Base-by-base conservation (phyloP, 2,888 invertebrate genomes). In the Sinopyrophorus schimmeli region DNA sequence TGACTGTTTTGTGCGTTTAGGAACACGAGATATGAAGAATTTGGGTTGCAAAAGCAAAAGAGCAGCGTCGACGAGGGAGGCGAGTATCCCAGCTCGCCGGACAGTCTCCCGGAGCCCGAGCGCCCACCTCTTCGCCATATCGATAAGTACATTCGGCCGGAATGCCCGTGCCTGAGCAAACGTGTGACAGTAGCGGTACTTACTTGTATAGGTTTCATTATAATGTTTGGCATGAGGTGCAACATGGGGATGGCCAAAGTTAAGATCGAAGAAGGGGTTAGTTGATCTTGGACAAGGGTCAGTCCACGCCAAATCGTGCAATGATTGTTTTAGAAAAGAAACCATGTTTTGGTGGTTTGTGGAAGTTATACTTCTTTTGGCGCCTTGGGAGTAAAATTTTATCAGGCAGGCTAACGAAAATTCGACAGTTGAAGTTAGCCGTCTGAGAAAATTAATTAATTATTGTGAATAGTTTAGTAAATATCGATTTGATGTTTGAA, bases 211-310 rank as follows among this genome's bases (percentile, higher is more conserved):
- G 92, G 94, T 43, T 94, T 94, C 75, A 84, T 94, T 73, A 93
- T 94, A 69, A 92, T 92, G 74, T 94, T 95, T 69, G 99, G 99
- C 10, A 99, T 99, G 86, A 84, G 99, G 47, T 97, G 96, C 75
- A 99, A 98, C 76, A 92, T 99, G 90, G 94, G 97, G 41, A 94
- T 98, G 75, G 97, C 98, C 31, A 94, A 96, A 73, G 82, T 52
- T 15, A 43, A 47, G 14, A 38, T 47, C 21, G 39, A 40, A 43
- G 39, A 52, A 43, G 43, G 39, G 51, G 51, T 51, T 26, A 44
- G 49, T 49, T 15, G 2, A 26, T 15, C 14, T n/a, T n/a, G n/a
- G n/a, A n/a, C n/a, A n/a, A n/a, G n/a, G n/a, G n/a, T n/a, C n/a
- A n/a, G n/a, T n/a, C n/a, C n/a, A n/a, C n/a, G n/a, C n/a, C n/a